These are phyloP conservation scores for Threskiornis aethiopicus DNA, from an alignment of 2,797 vertebrate species.

Conservation along the genomic window DNA sequence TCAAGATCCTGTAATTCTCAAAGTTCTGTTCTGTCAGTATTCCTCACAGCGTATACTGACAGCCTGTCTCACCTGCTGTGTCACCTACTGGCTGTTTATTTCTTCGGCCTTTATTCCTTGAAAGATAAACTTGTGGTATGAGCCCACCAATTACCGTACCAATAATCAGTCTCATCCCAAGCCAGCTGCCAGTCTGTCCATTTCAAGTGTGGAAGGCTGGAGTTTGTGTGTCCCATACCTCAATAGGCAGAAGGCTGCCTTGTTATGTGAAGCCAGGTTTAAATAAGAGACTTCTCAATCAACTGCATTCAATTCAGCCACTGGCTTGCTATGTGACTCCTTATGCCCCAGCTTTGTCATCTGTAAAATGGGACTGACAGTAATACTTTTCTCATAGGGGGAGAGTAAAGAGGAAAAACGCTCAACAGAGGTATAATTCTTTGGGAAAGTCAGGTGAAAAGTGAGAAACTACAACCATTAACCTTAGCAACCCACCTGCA, in stretches of 20 bases:
- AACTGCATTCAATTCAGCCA: background rate
- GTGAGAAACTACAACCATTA: background rate
- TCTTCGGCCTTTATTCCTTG: background rate
- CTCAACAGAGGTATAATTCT: background rate
- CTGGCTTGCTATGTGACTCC: background rate
- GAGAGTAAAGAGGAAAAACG: background rate
- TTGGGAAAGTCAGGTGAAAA: background rate
- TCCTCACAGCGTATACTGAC: fast-evolving
- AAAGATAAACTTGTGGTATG: background rate
- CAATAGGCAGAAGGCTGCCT: background rate
- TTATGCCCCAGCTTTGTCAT: background rate
- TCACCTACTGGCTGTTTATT: background rate
- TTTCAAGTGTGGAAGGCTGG: background rate
- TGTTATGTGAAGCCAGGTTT: background rate
- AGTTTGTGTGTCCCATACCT: background rate
- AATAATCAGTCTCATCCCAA: background rate
- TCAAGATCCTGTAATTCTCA: background rate
- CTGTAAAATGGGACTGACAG: background rate
- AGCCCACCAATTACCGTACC: background rate
- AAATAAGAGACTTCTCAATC: background rate
- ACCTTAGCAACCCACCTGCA: background rate
- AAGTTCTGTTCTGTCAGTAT: background rate
- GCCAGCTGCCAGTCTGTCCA: background rate
- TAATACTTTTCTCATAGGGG: background rate
- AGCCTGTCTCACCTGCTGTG: background rate